Conservation (phyloP, 92 coral and sea anemone species). For the Epizoanthus rinbou region DNA sequence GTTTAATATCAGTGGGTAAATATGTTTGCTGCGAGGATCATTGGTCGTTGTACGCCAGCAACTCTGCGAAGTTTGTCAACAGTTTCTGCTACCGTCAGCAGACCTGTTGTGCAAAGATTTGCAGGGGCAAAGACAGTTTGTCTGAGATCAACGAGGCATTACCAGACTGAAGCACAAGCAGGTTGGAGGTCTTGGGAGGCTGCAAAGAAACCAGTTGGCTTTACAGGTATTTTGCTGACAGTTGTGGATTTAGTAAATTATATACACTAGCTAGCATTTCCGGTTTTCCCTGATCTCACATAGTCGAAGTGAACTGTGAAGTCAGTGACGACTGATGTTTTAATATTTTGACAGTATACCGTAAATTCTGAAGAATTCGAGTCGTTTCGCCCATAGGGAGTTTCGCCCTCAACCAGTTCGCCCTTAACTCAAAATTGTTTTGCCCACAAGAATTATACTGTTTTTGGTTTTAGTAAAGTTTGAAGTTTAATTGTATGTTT, state of each 20-base stretch:
- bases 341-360: too few relatives aligned
- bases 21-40: slow-evolving; percentile 50
- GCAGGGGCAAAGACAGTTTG: slow-evolving; percentile 39
- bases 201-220: slow-evolving; percentile 83
- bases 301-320: too few relatives aligned
- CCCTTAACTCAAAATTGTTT: too few relatives aligned
- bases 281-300: neutral
- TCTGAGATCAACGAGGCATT: slow-evolving; percentile 50
- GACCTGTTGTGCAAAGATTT: slow-evolving; percentile 27
- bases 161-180: slow-evolving; percentile 75
- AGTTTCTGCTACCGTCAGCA: slow-evolving; percentile 1
- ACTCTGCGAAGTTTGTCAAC: slow-evolving; percentile 46
- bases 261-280: neutral
- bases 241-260: neutral
- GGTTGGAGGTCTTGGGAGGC: slow-evolving; percentile 99
- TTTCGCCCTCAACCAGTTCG: too few relatives aligned
- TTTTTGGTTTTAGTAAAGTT: too few relatives aligned
- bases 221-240: slow-evolving; percentile 69
- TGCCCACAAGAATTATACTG: too few relatives aligned
- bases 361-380: too few relatives aligned
- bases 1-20: neutral
- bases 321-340: too few relatives aligned
- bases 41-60: slow-evolving; percentile 53
- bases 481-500: too few relatives aligned
- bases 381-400: too few relatives aligned